Evolutionary conservation across 2,797 vertebrate species (phyloP).

Genomic region (Platalea minor): DNA sequence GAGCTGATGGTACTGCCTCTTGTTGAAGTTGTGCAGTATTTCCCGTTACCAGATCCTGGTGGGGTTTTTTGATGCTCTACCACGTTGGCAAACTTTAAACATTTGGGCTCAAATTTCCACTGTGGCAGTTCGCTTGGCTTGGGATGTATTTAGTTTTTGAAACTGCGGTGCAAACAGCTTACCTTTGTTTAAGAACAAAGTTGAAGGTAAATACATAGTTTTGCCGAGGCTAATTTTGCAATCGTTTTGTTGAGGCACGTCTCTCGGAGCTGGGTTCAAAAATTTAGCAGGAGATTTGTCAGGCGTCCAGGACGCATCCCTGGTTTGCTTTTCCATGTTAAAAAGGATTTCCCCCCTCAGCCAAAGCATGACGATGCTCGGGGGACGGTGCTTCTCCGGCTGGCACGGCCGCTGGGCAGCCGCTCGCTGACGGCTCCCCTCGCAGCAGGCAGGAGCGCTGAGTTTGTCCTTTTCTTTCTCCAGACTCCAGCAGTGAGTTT

Average conservation of each 20-base stretch:
- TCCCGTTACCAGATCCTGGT: not conserved
- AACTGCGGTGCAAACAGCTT: not conserved
- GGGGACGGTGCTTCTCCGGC: accelerated
- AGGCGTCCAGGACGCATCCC: accelerated
- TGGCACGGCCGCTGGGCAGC: not conserved
- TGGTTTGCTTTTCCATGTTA: not conserved
- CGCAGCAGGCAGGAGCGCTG: not conserved
- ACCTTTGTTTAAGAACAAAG: not conserved
- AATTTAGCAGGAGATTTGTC: not conserved
- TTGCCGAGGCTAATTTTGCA: not conserved
- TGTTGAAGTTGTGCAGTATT: not conserved
- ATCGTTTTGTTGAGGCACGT: accelerated
- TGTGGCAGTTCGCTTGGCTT: not conserved
- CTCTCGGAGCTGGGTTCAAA: not conserved
- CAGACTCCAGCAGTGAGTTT: constrained; percentile 89
- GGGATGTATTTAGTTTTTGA: not conserved
- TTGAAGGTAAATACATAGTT: not conserved
- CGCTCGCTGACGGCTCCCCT: not conserved
- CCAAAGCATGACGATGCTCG: not conserved
- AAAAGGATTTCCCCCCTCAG: not conserved
- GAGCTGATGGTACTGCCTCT: not conserved
- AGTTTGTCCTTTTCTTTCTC: constrained; percentile 27
- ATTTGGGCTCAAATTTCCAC: not conserved
- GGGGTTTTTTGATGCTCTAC: not conserved
- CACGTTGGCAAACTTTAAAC: not conserved